Evolutionary conservation across 2,888 invertebrate species (phyloP).

Genomic region (Leptopterna dolabrata): DNA sequence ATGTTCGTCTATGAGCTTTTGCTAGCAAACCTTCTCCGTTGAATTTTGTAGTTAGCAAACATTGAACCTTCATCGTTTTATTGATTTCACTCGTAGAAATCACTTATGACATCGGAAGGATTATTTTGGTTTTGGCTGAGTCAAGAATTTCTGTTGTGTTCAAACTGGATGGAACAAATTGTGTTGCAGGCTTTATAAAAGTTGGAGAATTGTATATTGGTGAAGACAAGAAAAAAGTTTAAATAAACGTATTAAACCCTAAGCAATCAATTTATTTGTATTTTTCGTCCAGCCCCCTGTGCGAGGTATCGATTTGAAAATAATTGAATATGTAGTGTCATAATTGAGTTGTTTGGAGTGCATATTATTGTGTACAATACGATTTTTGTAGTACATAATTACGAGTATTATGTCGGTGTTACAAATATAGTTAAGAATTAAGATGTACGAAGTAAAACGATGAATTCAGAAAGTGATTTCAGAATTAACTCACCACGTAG

Average conservation of each 20-base stretch:
- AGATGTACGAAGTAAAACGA: too few relatives aligned
- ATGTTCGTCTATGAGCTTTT: conserved; percentile 39
- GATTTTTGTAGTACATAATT: too few relatives aligned
- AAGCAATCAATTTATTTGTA: conserved; percentile 46
- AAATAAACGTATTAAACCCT: conserved; percentile 53
- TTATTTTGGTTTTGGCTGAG: neutral
- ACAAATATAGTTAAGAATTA: too few relatives aligned
- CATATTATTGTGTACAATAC: too few relatives aligned
- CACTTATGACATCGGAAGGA: neutral
- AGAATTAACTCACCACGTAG: too few relatives aligned
- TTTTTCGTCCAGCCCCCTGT: conserved; percentile 15
- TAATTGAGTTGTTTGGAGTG: too few relatives aligned
- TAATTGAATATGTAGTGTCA: too few relatives aligned
- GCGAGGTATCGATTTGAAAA: too few relatives aligned
- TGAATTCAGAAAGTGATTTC: too few relatives aligned
- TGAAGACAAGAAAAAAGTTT: conserved; percentile 32
- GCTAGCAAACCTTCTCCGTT: neutral
- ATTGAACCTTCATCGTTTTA: neutral
- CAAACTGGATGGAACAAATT: conserved; percentile 1
- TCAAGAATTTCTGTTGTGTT: conserved; percentile 21
- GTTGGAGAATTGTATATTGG: conserved; percentile 46
- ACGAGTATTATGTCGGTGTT: too few relatives aligned
- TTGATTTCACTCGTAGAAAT: neutral
- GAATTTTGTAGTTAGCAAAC: neutral
- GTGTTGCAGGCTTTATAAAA: conserved; percentile 29